Conservation (phyloP, 2,797 vertebrate genomes). For the Eidolon dupreanum region DNA sequence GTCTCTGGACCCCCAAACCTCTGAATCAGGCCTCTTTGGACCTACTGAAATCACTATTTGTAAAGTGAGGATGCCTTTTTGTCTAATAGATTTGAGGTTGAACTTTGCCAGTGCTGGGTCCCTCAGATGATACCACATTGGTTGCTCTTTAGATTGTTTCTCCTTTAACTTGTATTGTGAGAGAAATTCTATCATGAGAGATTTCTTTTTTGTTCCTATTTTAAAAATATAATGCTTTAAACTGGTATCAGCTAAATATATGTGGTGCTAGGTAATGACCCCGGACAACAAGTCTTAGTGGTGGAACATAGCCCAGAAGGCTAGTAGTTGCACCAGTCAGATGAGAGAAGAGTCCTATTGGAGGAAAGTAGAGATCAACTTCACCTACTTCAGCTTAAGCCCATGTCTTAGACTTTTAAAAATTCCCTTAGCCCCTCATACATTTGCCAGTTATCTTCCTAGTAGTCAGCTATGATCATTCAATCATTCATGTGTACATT, state of each 20-base stretch:
- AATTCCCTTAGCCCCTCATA: neutral
- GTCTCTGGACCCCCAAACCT: neutral
- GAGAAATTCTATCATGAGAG: neutral
- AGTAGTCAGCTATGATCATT: neutral
- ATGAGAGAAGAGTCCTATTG: neutral
- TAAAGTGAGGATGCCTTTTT: neutral
- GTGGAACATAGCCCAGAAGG: neutral
- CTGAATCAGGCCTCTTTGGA: neutral
- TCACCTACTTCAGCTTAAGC: neutral
- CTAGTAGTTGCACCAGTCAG: neutral
- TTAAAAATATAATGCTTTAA: neutral
- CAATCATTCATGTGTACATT: neutral
- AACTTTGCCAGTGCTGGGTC: neutral
- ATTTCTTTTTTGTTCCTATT: conserved; percentile 12
- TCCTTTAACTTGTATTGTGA: neutral
- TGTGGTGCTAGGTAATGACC: neutral
- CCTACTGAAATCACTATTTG: neutral
- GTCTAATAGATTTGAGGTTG: neutral
- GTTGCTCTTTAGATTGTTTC: neutral
- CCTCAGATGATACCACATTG: neutral
- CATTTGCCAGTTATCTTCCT: neutral
- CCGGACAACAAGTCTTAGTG: neutral
- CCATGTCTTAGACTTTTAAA: neutral
- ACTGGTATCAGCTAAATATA: neutral
- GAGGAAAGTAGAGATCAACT: neutral